Base-by-base conservation (phyloP, 2,113 vertebrate genomes). In the Labeo rohita region DNA sequence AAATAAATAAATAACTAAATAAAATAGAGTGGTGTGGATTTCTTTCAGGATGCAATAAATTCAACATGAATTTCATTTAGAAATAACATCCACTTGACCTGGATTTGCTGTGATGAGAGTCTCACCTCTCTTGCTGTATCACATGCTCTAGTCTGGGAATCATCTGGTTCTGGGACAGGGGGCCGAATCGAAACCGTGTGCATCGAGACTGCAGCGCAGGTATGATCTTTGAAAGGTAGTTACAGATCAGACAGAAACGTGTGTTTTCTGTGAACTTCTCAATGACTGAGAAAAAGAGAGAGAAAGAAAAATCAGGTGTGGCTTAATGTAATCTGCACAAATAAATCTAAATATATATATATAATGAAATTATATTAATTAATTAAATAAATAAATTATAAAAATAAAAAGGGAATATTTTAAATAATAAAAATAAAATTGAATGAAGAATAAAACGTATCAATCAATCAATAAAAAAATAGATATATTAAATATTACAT, bases 181-280 rank as follows among this genome's bases (percentile, higher is more conserved):
- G 98, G 0, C 97, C 98, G 0, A 99, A 99, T 59, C 98, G 97
- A 92, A 99, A 99, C 76, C 98, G 93, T 0, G 98, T 99, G 93
- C 98, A 99, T 66, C 98, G 95, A 1, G 98, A 99, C 89, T 99
- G 98, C 90, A 99, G 91, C 1, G 98, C 98, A 0, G 98, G 98
- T 93, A 99, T 99, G 95, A 99, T 98, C 95, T 98, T 99, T 73
- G 98, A 99, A 80, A 99, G 95, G 92, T 99, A 99, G 93, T 99
- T 99, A 90, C 98, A 97, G 94, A 99, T 99, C 86, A 99, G 94
- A 89, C 98, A 99, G 66, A 99, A 99, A 0, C 97, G 93, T 6
- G 98, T 98, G 92, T 99, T 99, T 90, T 99, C 98, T 0, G 98
- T 99, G 91, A 96, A 99, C 89, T 99, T 99, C 92, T 99, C 98